Evolutionary conservation across 2,113 vertebrate genomes (phyloP), one percentile per base, ranked within the genome.

Genomic region (Otus sunia): DNA sequence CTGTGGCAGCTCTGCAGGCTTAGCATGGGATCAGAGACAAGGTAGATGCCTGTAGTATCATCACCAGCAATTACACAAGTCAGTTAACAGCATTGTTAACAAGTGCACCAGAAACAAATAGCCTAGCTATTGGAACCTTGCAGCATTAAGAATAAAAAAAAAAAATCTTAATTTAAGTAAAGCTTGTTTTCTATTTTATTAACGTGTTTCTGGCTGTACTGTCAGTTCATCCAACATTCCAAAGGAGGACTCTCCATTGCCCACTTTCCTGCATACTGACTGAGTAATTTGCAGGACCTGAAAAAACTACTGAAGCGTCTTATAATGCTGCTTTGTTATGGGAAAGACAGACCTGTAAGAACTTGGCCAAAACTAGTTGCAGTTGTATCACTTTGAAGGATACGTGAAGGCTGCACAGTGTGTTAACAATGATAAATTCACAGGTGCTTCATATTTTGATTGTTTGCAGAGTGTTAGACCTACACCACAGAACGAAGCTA

Each of bases 401-500:
- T 71, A 23, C 0, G 1, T 25, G 29, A 81, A 66, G 41, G 27
- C 20, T 82, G 6, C 68, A 17, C 4, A 14, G 17, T 41, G 4
- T 68, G 27, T 88, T 91, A 68, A 76, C 15, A 74, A 25, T 56
- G 49, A 66, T 67, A 43, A 92, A 86, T 56, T 94, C 77, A 93
- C 37, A n/a, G 30, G 25, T 90, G 25, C 64, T 92, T 95, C 34
- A 5, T 94, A 26, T 94, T 96, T 93, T 93, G 72, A 56, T 96
- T 97, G 58, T 98, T 97, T 97, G 56, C 98, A 99, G 99, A 99
- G 99, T 96, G 98, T 99, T 85, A 99, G 99, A 80, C 98, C 99
- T 69, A 99, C 99, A 74, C 99, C 99, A 43, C 99, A 99, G 95
- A 99, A 99, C 2, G 99, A 99, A 96, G 99, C 99, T 49, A 94